Evolutionary conservation across 2,888 invertebrate species (phyloP).

Genomic region (Ernsta delagoae): DNA sequence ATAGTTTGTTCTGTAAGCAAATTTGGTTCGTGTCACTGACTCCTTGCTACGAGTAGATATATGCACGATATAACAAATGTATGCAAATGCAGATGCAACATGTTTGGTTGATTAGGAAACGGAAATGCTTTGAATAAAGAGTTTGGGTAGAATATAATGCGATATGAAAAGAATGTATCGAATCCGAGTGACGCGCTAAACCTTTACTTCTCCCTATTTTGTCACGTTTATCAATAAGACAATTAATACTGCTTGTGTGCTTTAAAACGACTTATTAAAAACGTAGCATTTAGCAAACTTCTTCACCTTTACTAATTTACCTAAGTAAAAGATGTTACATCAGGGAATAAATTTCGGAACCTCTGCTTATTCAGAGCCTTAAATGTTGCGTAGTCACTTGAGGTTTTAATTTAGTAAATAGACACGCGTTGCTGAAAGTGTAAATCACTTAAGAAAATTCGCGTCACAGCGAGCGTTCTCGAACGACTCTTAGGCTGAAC

Average conservation of each 20-base stretch:
- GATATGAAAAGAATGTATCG: no score
- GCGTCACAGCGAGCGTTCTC: slow-evolving; percentile 16
- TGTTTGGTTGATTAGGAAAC: background rate
- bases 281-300: no score
- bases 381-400: slow-evolving; percentile 13
- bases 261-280: no score
- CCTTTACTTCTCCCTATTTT: no score
- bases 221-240: no score
- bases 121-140: slow-evolving; percentile 2
- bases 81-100: slow-evolving; percentile 3
- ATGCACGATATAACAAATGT: background rate
- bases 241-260: no score
- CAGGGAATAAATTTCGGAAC: background rate
- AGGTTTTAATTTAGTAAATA: slow-evolving; percentile 27
- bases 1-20: slow-evolving; percentile 19
- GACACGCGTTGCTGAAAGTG: slow-evolving; percentile 16
- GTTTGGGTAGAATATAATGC: background rate
- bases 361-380: background rate
- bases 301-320: no score
- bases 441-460: slow-evolving; percentile 37
- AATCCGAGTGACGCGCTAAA: no score
- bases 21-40: slow-evolving; percentile 12
- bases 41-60: background rate
- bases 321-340: background rate
- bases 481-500: slow-evolving; percentile 46